These are phyloP conservation scores for Mizuhopecten yessoensis DNA, from an alignment of 1,140 invertebrate genomes.

Conservation along the genomic window DNA sequence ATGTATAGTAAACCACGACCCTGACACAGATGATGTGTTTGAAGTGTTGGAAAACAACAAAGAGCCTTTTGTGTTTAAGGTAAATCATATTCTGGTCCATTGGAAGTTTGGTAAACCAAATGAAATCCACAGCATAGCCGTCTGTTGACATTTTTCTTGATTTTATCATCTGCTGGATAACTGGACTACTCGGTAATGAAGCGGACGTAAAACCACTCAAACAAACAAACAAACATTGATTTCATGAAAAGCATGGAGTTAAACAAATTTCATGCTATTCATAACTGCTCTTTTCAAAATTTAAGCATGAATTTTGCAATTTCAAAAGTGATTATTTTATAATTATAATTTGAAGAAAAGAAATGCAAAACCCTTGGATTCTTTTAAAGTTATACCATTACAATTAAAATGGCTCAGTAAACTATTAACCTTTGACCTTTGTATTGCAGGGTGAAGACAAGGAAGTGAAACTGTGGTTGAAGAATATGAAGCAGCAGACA, in stretches of 20 bases:
- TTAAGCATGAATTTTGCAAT: no score
- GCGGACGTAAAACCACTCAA: no score
- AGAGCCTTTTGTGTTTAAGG: conserved; percentile 97
- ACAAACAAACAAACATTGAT: no score
- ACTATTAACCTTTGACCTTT: conserved; percentile 61
- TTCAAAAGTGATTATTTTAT: no score
- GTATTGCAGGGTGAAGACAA: conserved; percentile 92
- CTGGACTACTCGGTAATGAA: no score
- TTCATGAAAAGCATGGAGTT: background rate
- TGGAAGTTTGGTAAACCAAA: background rate
- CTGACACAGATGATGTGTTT: conserved; percentile 95
- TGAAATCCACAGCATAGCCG: no score
- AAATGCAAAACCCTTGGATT: no score
- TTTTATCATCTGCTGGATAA: no score
- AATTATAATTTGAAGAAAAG: no score
- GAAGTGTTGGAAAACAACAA: conserved; percentile 97
- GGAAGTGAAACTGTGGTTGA: conserved; percentile 94
- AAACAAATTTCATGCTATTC: background rate
- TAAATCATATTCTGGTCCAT: conserved; percentile 81
- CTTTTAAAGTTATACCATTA: no score
- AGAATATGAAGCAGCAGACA: conserved; percentile 93
- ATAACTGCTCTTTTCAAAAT: conserved; percentile 1
- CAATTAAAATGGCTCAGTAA: no score
- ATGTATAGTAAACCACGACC: conserved; percentile 92
- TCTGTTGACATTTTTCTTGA: no score